These are phyloP conservation scores for Mesorhabditis belari DNA, from an alignment of 2,888 invertebrate species.

Conservation along the genomic window DNA sequence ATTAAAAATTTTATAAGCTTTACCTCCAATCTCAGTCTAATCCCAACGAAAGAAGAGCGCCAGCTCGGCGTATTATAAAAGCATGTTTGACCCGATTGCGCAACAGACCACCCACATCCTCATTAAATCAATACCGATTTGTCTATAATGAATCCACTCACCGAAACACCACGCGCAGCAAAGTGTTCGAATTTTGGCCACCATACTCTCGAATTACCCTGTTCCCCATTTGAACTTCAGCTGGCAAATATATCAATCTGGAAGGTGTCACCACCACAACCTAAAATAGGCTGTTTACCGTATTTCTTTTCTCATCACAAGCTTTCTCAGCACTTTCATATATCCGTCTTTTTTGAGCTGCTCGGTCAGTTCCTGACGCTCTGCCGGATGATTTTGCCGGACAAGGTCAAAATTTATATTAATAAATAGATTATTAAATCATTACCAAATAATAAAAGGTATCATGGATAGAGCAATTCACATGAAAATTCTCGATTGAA, in stretches of 20 bases:
- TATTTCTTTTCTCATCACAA: no score
- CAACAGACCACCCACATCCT: neutral
- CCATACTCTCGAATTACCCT: conserved; percentile 4
- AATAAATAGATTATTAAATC: neutral
- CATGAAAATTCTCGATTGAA: neutral
- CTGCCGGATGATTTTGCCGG: neutral
- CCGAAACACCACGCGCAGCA: neutral
- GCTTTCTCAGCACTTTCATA: neutral
- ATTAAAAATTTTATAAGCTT: no score
- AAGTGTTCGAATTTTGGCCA: neutral
- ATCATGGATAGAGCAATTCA: neutral
- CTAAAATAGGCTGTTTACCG: no score
- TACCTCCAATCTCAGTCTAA: neutral
- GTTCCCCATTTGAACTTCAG: conserved; percentile 12
- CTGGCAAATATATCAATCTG: conserved; percentile 3
- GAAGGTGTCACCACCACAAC: conserved; percentile 10
- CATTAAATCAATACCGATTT: neutral
- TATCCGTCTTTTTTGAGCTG: neutral
- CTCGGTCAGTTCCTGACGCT: neutral
- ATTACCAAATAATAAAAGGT: neutral
- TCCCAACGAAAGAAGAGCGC: neutral
- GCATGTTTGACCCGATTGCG: neutral
- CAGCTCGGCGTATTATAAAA: neutral
- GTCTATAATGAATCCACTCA: neutral
- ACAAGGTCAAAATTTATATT: conserved; percentile 1